phyloP scores from a whole-genome alignment of 2,113 vertebrate species.

The Burhinus oedicnemus region DNA sequence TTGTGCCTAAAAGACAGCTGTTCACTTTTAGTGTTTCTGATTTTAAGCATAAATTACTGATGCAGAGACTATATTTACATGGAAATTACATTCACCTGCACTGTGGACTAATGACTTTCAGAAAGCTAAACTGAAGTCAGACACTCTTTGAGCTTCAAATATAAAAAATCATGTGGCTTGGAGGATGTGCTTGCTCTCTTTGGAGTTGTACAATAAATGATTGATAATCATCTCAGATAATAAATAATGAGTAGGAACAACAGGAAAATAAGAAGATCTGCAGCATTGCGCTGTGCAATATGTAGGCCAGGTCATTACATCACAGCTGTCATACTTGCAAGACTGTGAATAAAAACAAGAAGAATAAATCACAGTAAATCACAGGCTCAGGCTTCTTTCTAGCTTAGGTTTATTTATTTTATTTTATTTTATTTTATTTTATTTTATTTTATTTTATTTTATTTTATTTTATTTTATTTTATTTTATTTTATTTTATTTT shows the following conservation, averaged over 20 bases:
- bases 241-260: neutral
- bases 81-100: neutral
- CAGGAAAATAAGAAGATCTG: neutral
- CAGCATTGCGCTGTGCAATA: neutral
- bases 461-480: neutral
- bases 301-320: neutral
- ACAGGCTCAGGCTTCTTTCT: neutral
- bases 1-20: neutral
- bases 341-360: neutral
- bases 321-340: neutral
- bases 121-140: conserved; percentile 3
- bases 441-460: neutral
- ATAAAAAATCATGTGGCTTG: neutral
- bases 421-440: too few relatives aligned
- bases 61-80: neutral
- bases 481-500: neutral
- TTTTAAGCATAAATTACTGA: conserved; percentile 6
- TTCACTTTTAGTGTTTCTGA: neutral
- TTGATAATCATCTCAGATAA: neutral
- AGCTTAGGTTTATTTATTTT: neutral
- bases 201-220: neutral
- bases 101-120: neutral
- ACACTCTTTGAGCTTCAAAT: neutral
- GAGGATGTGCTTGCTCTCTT: neutral
- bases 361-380: neutral